Evolutionary conservation across 2,113 vertebrate genomes (phyloP), one percentile per base, ranked within the genome.

Genomic region (Phaetusa simplex): DNA sequence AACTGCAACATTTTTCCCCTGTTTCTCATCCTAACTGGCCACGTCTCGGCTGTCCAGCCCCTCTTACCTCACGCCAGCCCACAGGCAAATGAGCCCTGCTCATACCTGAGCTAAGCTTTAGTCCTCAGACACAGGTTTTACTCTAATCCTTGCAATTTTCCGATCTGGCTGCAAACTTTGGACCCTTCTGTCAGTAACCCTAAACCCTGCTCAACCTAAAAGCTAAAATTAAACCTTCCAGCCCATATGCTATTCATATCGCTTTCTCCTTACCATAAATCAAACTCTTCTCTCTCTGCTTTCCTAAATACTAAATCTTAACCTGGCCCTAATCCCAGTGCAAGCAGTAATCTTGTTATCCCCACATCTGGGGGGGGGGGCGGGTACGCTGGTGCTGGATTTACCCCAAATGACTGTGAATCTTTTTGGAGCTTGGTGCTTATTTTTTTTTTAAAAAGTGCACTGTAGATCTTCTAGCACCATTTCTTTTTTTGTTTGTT

Each of bases 241-340:
- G 7, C 2, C 18, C 14, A 8, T 20, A 17, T 1, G 1, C 9
- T 59, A 40, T 43, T 30, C 8, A 3, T 19, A 61, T 32, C 1
- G 2, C 15, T 32, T 90, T 59, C 38, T 89, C 59, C 67, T 59
- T 24, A 59, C 18, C 11, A 30, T 12, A 89, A 82, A 72, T 45
- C 26, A 64, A 67, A 50, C 6, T 76, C 65, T 53, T 84, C 14
- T 50, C 34, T 71, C 29, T 36, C 45, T 61, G 23, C 36, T 94
- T 89, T 87, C 56, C 34, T 76, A 47, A 95, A 32, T 56, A 73
- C 13, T 32, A 45, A 59, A 10, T 42, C 26, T 74, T 71, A 93
- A 50, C 6, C 26, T 43, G 64, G 9, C 14, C 52, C 29, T 85
- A 71, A 89, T 52, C 21, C 34, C n/a, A 64, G 56, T 22, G 38